phyloP scores from a whole-genome alignment of 2,888 invertebrate genomes.

The Drosophila vallismaia region DNA sequence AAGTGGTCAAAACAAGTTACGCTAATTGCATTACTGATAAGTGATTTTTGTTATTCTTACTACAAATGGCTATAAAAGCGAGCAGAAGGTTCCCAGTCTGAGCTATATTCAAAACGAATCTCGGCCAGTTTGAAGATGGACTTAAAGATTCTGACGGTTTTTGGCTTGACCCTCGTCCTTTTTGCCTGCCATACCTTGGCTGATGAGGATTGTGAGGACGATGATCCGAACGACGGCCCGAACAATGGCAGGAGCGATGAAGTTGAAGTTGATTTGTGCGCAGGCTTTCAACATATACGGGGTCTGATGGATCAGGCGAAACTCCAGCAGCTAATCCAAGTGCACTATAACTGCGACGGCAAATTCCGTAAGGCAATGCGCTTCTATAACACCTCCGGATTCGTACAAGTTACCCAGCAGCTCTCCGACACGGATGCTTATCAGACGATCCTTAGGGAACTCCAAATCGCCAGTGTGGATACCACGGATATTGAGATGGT shows the following conservation, averaged over 20 bases:
- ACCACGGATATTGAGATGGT: slow-evolving; percentile 56
- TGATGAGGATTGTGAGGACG: background rate
- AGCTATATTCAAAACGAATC: slow-evolving; percentile 25
- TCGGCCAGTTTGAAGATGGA: slow-evolving; percentile 36
- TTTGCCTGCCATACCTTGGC: slow-evolving; percentile 13
- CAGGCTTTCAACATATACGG: slow-evolving; percentile 55
- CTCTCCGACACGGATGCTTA: slow-evolving; percentile 57
- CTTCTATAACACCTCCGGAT: slow-evolving; percentile 55
- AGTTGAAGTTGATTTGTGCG: slow-evolving; percentile 38
- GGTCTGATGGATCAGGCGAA: slow-evolving; percentile 42
- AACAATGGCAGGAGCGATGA: background rate
- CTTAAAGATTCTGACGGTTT: slow-evolving; percentile 40
- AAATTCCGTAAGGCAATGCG: slow-evolving; percentile 62
- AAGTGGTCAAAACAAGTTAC: slow-evolving; percentile 23
- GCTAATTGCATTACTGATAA: slow-evolving; percentile 34
- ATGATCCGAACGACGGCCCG: too few species aligned
- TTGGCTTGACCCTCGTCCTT: slow-evolving; percentile 21
- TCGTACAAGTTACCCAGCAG: slow-evolving; percentile 38
- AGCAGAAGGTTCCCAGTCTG: background rate
- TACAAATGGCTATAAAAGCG: slow-evolving; percentile 57
- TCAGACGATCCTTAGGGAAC: slow-evolving; percentile 31
- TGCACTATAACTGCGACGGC: slow-evolving; percentile 54
- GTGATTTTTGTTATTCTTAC: background rate
- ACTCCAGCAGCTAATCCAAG: slow-evolving; percentile 44
- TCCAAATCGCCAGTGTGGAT: slow-evolving; percentile 46